Percentiles rank a stretch among this genome's conserved stretches.
Conservation (phyloP, 1,140 invertebrate genomes). For the Linepithema humile region DNA sequence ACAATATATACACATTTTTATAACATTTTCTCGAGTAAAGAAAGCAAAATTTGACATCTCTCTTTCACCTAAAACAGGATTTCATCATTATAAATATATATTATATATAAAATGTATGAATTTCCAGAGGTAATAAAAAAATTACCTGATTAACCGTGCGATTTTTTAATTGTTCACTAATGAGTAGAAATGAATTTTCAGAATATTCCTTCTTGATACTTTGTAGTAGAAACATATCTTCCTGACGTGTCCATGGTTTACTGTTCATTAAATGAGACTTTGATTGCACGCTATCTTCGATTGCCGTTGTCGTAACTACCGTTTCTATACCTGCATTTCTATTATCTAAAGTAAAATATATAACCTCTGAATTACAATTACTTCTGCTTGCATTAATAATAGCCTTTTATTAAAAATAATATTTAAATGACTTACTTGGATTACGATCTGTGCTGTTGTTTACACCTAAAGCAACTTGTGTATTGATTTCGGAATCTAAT, state of each 20-base stretch:
- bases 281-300: conserved; percentile 51
- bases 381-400: neutral
- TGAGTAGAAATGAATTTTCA: conserved; percentile 73
- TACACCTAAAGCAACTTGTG: neutral
- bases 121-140: conserved; percentile 6
- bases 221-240: conserved; percentile 81
- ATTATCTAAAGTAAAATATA: neutral
- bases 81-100: conserved; percentile 18
- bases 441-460: conserved; percentile 43
- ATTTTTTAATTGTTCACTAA: conserved; percentile 77
- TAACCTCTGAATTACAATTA: neutral
- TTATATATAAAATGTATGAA: neutral
- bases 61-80: conserved; percentile 75
- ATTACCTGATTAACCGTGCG: conserved; percentile 78
- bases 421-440: conserved; percentile 61
- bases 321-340: neutral
- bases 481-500: conserved; percentile 1
- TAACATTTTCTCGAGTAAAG: conserved; percentile 78
- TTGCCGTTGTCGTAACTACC: neutral
- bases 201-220: conserved; percentile 81
- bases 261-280: conserved; percentile 52
- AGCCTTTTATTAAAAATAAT: neutral
- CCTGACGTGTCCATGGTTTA: conserved; percentile 80
- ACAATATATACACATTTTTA: conserved; percentile 57
- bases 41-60: conserved; percentile 77